Percentiles rank a stretch among this genome's conserved stretches.
Conservation (phyloP, 2,797 vertebrate genomes). For the Lagorchestes hirsutus region DNA sequence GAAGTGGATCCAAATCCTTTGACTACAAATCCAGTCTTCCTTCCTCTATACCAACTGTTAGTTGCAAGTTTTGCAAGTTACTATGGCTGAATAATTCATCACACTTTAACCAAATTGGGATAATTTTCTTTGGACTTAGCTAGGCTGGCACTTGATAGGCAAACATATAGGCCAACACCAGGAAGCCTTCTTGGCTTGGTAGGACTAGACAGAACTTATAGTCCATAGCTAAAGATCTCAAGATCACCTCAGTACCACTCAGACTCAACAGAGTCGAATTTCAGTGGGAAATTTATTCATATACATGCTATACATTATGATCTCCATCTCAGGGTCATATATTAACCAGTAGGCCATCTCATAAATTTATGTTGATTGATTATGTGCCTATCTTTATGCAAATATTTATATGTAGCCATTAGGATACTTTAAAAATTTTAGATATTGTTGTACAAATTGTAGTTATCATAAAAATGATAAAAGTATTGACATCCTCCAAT, state of each 20-base stretch:
- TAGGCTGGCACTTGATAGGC: too few species aligned
- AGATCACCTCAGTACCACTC: background rate
- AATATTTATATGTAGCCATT: too few species aligned
- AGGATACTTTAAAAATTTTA: background rate
- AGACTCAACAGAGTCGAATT: background rate
- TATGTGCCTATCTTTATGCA: background rate
- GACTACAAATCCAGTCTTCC: too few species aligned
- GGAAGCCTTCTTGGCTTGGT: too few species aligned
- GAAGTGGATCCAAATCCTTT: too few species aligned
- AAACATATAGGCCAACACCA: too few species aligned
- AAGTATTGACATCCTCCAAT: background rate
- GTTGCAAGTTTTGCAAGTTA: too few species aligned
- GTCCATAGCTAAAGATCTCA: background rate
- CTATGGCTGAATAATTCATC: too few species aligned
- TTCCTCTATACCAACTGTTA: too few species aligned
- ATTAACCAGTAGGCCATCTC: background rate
- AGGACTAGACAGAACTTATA: too few species aligned
- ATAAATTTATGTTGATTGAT: background rate
- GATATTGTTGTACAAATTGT: background rate
- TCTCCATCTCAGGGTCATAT: background rate
- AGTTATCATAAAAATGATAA: background rate
- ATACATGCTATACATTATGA: background rate
- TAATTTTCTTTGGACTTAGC: too few species aligned
- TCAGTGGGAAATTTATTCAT: background rate
- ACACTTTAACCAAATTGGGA: too few species aligned